These are phyloP conservation scores for Byasa hedistus DNA, from an alignment of 2,888 invertebrate species.

Conservation along the genomic window DNA sequence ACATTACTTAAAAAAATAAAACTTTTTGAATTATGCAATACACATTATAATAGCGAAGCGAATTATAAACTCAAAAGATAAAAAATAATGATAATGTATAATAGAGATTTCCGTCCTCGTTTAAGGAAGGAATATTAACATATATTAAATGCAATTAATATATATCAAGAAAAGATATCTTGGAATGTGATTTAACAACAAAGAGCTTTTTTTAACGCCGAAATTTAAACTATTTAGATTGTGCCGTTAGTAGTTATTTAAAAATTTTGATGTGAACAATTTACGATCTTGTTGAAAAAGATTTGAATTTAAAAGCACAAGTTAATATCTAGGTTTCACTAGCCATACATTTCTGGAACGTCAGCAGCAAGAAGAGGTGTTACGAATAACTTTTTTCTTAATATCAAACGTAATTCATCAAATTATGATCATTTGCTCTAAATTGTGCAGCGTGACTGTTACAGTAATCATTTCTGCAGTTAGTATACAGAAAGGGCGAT, in stretches of 20 bases:
- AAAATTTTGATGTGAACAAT: not conserved
- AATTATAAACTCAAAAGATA: no score
- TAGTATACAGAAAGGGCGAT: conserved; percentile 3
- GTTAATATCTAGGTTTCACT: conserved; percentile 1
- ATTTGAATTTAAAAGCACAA: not conserved
- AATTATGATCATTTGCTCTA: not conserved
- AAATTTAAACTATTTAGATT: not conserved
- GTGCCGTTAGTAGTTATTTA: not conserved
- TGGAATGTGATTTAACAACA: not conserved
- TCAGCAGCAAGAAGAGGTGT: conserved; percentile 7
- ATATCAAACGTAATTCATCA: not conserved
- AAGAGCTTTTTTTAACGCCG: conserved; percentile 1
- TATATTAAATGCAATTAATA: not conserved
- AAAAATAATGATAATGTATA: no score
- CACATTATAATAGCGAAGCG: not conserved
- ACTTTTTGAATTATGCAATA: not conserved
- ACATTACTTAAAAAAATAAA: conserved; percentile 22
- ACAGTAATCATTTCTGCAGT: not conserved
- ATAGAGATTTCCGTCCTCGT: no score
- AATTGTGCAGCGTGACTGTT: not conserved
- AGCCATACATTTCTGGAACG: conserved; percentile 6
- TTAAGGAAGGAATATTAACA: not conserved
- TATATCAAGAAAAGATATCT: not conserved
- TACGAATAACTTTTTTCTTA: not conserved
- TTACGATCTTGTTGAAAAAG: not conserved